A percentile compares a stretch with the other conserved stretches of the same genome.
Evolutionary conservation across 2,888 invertebrate genomes (phyloP).

Genomic region (Andrena dorsata): DNA sequence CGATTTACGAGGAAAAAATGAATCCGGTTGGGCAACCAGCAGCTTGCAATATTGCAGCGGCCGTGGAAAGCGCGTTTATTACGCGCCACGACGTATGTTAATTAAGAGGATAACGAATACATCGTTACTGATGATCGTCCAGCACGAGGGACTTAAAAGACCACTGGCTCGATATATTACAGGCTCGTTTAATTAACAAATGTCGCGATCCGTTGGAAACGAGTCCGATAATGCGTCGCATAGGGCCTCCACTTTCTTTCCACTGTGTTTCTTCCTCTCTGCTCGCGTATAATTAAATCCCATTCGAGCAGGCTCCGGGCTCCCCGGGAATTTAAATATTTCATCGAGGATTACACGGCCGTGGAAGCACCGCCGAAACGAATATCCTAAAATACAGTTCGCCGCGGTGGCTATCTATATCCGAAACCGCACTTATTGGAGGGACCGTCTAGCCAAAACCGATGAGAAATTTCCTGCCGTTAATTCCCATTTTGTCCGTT

Average conservation of each 20-base stretch:
- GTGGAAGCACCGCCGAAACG: constrained; percentile 18
- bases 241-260: neutral
- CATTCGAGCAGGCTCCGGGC: neutral
- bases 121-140: constrained; percentile 26
- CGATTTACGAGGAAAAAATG: constrained; percentile 57
- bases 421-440: constrained; percentile 54
- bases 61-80: constrained; percentile 42
- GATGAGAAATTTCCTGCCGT: constrained; percentile 62
- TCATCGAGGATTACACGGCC: constrained; percentile 35
- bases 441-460: constrained; percentile 56
- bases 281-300: constrained; percentile 30
- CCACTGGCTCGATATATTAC: constrained; percentile 37
- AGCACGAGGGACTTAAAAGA: constrained; percentile 23
- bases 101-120: constrained; percentile 53
- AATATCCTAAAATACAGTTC: constrained; percentile 40
- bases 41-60: constrained; percentile 22
- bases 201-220: constrained; percentile 9
- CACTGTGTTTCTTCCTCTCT: neutral
- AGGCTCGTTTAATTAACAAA: constrained; percentile 44
- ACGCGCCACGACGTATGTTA: constrained; percentile 48
- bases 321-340: constrained; percentile 46
- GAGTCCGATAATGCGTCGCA: neutral
- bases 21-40: neutral
- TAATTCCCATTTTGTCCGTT: constrained; percentile 53
- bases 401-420: constrained; percentile 29